Conservation (phyloP, 64 coral and sea anemone species). For the Hydrozoanthus tunicans region DNA sequence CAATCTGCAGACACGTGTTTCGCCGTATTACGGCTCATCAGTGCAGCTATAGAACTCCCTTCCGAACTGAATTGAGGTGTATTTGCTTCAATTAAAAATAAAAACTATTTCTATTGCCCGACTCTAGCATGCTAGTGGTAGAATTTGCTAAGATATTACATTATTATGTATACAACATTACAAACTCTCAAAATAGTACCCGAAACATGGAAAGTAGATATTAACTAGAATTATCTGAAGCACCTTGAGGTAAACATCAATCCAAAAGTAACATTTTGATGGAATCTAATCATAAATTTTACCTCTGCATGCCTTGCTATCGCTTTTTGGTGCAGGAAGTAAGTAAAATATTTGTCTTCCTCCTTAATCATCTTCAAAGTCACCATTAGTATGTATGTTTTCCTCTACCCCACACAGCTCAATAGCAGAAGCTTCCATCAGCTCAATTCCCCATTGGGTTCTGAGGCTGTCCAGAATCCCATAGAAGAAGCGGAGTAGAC, state of each 20-base stretch:
- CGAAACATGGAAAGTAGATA: conserved; percentile 21
- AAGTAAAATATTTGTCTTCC: conserved; percentile 59
- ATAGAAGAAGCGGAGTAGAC: conserved; percentile 63
- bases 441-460: conserved; percentile 54
- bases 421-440: conserved; percentile 33
- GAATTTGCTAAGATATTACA: background rate
- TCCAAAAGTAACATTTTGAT: conserved; percentile 46
- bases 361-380: conserved; percentile 24
- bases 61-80: too few species aligned
- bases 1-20: too few species aligned
- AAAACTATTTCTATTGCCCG: background rate
- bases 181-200: background rate
- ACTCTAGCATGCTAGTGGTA: background rate
- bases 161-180: conserved; percentile 5
- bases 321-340: conserved; percentile 35
- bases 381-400: conserved; percentile 33
- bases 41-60: too few species aligned
- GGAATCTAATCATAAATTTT: conserved; percentile 20
- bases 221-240: background rate
- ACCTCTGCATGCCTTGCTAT: conserved; percentile 56
- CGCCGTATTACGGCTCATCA: too few species aligned
- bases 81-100: background rate
- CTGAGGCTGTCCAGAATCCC: conserved; percentile 69
- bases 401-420: conserved; percentile 67
- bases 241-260: conserved; percentile 30